Evolutionary conservation across 2,888 invertebrate species (phyloP), one percentile per base, ranked within the genome.

Genomic region (Tetragnatha montana): DNA sequence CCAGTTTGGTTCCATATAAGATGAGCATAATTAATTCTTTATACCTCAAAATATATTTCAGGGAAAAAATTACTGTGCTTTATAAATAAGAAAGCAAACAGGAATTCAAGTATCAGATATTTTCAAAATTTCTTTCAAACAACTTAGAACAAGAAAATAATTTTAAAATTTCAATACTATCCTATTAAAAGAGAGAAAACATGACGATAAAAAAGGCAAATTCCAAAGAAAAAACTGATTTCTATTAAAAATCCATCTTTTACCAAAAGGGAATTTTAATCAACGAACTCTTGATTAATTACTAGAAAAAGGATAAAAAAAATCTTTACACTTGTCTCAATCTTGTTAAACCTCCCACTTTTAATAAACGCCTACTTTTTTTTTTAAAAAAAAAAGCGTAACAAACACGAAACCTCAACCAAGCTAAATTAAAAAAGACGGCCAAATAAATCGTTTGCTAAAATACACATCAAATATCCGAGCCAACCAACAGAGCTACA

Each of bases 381-480:
- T n/a, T n/a, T n/a, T n/a, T n/a, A n/a, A n/a, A n/a, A n/a, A 60
- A 17, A 8, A 8, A 71, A 81, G 35, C 35, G 35, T 21, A 49
- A 81, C n/a, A 81, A 69, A 71, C 19, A 71, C 21, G 19, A 81
- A 71, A 71, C n/a, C 21, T 76, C 75, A 17, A 6, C 6, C 75
- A n/a, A 47, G 21, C 68, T 19, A 82, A 83, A 74, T 49, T 49
- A 84, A 68, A 22, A 75, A 74, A 75, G n/a, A 68, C n/a, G 68
- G n/a, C 71, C 35, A 50, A 69, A 76, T 50, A 74, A 82, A 88
- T 81, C 50, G 81, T 75, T 87, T 22, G 68, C 76, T 88, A 82
- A 88, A 71, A 88, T 70, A 82, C 87, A 81, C 81, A 80, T 86
- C 73, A 80, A 80, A 80, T 74, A 49, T 80, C 74, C 60, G 10